Evolutionary conservation across 2,113 vertebrate genomes (phyloP).

Genomic region (Coptodon rendalli): DNA sequence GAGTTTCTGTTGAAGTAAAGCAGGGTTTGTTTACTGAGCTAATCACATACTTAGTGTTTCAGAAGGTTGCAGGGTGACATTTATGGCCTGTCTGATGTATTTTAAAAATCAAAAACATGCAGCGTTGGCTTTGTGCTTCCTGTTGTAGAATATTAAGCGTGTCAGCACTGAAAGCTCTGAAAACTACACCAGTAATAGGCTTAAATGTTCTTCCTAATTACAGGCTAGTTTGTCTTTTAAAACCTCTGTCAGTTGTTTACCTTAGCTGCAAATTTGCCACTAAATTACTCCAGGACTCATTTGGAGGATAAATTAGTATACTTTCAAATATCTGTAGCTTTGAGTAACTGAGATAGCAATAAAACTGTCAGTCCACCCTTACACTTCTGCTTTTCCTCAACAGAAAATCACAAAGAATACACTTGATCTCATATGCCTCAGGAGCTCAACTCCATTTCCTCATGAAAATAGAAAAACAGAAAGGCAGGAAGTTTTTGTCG

Average conservation of each 20-base stretch:
- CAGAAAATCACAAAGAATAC: neutral
- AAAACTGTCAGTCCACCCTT: neutral
- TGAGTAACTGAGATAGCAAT: conserved; percentile 5
- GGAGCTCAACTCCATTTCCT: neutral
- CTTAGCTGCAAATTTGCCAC: neutral
- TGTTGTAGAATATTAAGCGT: neutral
- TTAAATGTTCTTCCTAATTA: conserved; percentile 1
- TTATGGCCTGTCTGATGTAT: neutral
- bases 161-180: neutral
- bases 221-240: conserved; percentile 15
- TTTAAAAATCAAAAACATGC: neutral
- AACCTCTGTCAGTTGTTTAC: conserved; percentile 1
- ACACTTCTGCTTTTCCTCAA: neutral
- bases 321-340: neutral
- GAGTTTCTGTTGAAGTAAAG: neutral
- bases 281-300: conserved; percentile 24
- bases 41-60: neutral
- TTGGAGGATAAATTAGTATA: conserved; percentile 14
- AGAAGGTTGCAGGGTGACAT: neutral
- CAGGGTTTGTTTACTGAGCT: neutral
- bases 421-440: neutral
- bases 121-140: neutral
- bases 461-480: neutral
- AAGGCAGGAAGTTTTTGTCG: neutral
- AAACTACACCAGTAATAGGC: neutral